Evolutionary conservation across 2,888 invertebrate species (phyloP).

Genomic region (Leptinotarsa rubiginosa): DNA sequence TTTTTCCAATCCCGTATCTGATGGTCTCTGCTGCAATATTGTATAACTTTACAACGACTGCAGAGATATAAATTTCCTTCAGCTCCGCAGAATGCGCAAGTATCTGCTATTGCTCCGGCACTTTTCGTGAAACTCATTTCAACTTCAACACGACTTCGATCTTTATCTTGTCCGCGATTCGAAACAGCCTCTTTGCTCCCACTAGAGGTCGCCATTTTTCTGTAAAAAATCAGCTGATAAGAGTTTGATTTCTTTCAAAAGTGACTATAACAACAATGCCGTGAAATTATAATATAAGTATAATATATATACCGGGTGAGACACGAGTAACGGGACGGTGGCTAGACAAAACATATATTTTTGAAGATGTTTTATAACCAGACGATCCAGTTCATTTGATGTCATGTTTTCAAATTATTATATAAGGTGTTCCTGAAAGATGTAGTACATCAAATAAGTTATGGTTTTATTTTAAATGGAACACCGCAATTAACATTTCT

Average conservation of each 20-base stretch:
- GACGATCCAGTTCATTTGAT: too few species aligned
- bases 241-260: neutral
- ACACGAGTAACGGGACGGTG: too few species aligned
- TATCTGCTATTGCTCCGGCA: constrained; percentile 34
- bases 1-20: constrained; percentile 83
- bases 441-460: too few species aligned
- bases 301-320: too few species aligned
- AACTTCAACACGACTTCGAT: constrained; percentile 36
- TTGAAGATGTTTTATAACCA: too few species aligned
- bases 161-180: constrained; percentile 4
- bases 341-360: too few species aligned
- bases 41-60: constrained; percentile 78
- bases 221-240: constrained; percentile 40
- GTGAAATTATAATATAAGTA: neutral
- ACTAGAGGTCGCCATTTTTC: constrained; percentile 32
- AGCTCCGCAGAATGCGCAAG: constrained; percentile 73
- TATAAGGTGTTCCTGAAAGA: too few species aligned
- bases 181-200: constrained; percentile 16
- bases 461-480: too few species aligned
- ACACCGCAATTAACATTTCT: too few species aligned
- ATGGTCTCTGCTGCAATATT: constrained; percentile 85
- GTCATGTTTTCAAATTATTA: too few species aligned
- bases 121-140: constrained; percentile 43
- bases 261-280: neutral
- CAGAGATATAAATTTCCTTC: constrained; percentile 76